Base-by-base conservation (phyloP, 2,888 invertebrate genomes). In the Chirona hameri region DNA sequence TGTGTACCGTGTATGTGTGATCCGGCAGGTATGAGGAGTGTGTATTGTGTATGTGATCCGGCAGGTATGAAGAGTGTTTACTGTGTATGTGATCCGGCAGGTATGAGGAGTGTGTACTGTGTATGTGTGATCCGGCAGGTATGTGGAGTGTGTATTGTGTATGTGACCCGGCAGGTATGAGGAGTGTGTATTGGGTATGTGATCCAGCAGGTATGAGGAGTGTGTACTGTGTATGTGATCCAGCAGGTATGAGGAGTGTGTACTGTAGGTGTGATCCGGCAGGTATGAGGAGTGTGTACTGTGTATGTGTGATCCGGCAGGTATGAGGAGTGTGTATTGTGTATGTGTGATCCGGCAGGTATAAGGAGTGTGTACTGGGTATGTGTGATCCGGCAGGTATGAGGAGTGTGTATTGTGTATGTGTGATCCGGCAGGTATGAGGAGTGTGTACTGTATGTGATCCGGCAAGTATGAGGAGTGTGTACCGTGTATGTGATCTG, bases 391-490 rank as follows among this genome's bases (percentile, higher is more conserved):
- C 46, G 9, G 24, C 39, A 76, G 76, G 76, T 76, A 76, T 39
- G 94, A 95, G 89, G 93, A 95, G 86, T 92, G 95, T 86, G 93
- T 97, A n/a, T n/a, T n/a, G n/a, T n/a, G n/a, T n/a, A n/a, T n/a
- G n/a, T n/a, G n/a, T 52, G 52, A 52, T 52, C 18, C 46, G 9
- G 24, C 39, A 76, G 76, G 76, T 76, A 76, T 39, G 94, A 95
- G 89, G 93, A 95, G 86, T 92, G 95, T 86, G 93, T 97, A n/a
- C n/a, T n/a, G n/a, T n/a, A n/a, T n/a, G n/a, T 52, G 52, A 52
- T 52, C 18, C 46, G 9, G 24, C 39, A 76, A 46, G 76, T 76
- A 76, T 39, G 94, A 95, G 89, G 93, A 95, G 86, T 92, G 95
- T 86, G 93, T 97, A n/a, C n/a, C n/a, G n/a, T n/a, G n/a, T n/a